Percentiles rank a stretch among this genome's conserved stretches.
phyloP scores from a whole-genome alignment of 1,140 invertebrate genomes.

The Platorchestia sp. region DNA sequence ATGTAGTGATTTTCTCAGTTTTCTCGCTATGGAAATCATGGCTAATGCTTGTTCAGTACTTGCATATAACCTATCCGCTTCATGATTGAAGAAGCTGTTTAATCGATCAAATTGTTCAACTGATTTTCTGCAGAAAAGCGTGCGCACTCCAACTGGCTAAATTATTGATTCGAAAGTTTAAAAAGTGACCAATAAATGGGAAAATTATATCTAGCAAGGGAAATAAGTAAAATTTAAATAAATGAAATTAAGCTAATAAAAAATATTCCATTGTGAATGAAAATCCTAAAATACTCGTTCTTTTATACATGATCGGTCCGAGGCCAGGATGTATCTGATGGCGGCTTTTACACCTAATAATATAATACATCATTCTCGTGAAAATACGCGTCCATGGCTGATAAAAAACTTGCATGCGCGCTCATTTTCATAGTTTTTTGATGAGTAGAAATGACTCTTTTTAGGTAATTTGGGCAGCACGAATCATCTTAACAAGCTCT shows the following conservation, averaged over 20 bases:
- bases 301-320: neutral
- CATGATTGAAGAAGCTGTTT: too few relatives aligned
- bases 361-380: neutral
- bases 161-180: neutral
- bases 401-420: neutral
- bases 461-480: neutral
- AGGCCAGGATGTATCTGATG: neutral
- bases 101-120: neutral
- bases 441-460: neutral
- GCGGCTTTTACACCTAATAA: neutral
- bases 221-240: too few relatives aligned
- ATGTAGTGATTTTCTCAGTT: neutral
- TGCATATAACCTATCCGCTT: too few relatives aligned
- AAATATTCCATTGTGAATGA: neutral
- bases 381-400: neutral
- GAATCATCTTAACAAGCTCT: conserved; percentile 8
- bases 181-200: too few relatives aligned
- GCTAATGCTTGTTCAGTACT: too few relatives aligned
- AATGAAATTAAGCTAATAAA: too few relatives aligned
- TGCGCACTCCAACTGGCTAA: neutral
- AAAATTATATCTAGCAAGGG: too few relatives aligned
- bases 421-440: neutral
- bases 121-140: neutral
- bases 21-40: too few relatives aligned
- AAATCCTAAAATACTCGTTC: neutral